Conservation (phyloP, 2,113 vertebrate species). For the Reinhardtius hippoglossoides region DNA sequence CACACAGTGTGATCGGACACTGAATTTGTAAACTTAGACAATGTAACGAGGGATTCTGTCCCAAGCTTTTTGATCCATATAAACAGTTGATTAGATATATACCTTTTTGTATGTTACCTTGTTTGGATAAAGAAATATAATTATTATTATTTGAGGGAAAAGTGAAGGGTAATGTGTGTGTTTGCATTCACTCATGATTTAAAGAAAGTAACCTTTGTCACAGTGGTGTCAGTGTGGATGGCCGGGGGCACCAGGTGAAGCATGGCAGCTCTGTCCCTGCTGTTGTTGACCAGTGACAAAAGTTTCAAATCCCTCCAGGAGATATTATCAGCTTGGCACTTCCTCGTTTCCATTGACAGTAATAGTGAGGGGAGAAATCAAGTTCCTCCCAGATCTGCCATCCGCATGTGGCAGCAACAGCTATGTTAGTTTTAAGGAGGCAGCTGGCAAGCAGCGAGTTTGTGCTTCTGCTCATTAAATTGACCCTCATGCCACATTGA, state of each 20-base stretch:
- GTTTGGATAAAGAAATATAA: too few species aligned
- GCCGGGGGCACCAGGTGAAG: constrained; percentile 27
- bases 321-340: constrained; percentile 60
- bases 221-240: constrained; percentile 25
- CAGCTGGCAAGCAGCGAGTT: constrained; percentile 67
- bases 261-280: constrained; percentile 42
- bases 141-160: too few species aligned
- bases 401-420: constrained; percentile 63
- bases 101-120: too few species aligned
- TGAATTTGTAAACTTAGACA: too few species aligned
- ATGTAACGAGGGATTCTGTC: too few species aligned
- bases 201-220: constrained; percentile 44
- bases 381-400: constrained; percentile 62
- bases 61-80: too few species aligned
- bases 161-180: too few species aligned
- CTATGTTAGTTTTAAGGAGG: constrained; percentile 66
- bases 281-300: constrained; percentile 61
- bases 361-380: constrained; percentile 62
- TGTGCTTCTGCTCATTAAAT: constrained; percentile 77
- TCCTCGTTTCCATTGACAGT: constrained; percentile 57
- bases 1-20: too few species aligned
- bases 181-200: constrained; percentile 25
- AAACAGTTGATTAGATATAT: too few species aligned
- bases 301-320: constrained; percentile 43
- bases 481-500: constrained; percentile 66